Conservation (phyloP, 2,888 invertebrate genomes). For the Erannis defoliaria region DNA sequence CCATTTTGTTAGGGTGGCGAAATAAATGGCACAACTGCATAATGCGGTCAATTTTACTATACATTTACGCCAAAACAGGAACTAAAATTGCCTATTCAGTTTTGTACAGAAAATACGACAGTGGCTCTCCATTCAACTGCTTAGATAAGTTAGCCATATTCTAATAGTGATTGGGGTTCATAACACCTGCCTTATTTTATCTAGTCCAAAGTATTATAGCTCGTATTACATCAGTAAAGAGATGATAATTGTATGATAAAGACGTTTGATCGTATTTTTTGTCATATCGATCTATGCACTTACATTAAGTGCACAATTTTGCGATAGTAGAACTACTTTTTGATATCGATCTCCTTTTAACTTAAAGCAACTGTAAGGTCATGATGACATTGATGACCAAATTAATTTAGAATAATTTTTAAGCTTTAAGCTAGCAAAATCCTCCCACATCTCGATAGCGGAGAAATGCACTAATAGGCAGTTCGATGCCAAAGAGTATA, state of each 20-base stretch:
- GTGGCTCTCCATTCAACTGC: neutral
- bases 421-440: neutral
- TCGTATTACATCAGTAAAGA: neutral
- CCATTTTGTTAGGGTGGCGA: constrained; percentile 13
- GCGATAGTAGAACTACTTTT: neutral
- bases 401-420: too few relatives aligned
- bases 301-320: neutral
- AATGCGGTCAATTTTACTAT: neutral
- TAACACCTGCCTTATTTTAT: constrained; percentile 25
- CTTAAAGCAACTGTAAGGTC: too few relatives aligned
- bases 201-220: constrained; percentile 5
- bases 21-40: constrained; percentile 28
- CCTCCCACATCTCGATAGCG: neutral
- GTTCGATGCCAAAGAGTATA: neutral
- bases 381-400: neutral
- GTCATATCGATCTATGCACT: constrained; percentile 11
- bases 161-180: constrained; percentile 23
- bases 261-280: neutral
- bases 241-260: neutral
- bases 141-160: neutral
- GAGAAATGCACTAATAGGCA: neutral
- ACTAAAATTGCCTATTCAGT: neutral
- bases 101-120: too few relatives aligned
- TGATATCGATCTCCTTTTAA: too few relatives aligned
- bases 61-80: neutral